Conservation (phyloP, 2,797 vertebrate species). For the Percopsis omiscomaycus region DNA sequence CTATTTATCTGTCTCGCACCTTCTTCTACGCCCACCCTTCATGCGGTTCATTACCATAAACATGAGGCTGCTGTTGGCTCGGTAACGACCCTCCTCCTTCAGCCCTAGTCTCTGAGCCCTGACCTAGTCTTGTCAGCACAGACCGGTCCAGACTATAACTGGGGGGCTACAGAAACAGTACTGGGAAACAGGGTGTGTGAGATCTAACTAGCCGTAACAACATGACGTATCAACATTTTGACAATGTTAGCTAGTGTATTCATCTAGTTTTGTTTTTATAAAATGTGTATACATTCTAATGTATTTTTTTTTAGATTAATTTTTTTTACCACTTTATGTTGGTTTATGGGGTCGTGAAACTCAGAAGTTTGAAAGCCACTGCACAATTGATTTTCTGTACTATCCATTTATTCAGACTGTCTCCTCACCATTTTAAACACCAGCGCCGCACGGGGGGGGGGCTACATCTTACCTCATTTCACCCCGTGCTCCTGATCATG, state of each 20-base stretch:
- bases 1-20: neutral
- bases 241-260: no score
- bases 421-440: neutral
- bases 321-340: neutral
- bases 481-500: slow-evolving; percentile 50
- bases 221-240: no score
- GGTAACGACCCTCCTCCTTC: slow-evolving; percentile 24
- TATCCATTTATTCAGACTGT: neutral
- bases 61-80: slow-evolving; percentile 42
- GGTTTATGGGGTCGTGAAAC: no score
- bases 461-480: slow-evolving; percentile 55
- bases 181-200: no score
- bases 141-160: slow-evolving; percentile 23
- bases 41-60: slow-evolving; percentile 62
- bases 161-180: slow-evolving; percentile 11
- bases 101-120: slow-evolving; percentile 29
- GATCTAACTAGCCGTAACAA: no score
- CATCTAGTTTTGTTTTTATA: no score
- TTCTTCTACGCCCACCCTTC: slow-evolving; percentile 27
- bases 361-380: no score
- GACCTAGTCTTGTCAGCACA: slow-evolving; percentile 41
- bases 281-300: neutral
- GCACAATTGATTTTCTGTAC: neutral
- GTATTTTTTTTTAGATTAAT: neutral
- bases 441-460: slow-evolving; percentile 14